Percentiles rank a stretch among this genome's conserved stretches.
phyloP scores from a whole-genome alignment of 2,888 invertebrate genomes.

The Tenthredo amoena region DNA sequence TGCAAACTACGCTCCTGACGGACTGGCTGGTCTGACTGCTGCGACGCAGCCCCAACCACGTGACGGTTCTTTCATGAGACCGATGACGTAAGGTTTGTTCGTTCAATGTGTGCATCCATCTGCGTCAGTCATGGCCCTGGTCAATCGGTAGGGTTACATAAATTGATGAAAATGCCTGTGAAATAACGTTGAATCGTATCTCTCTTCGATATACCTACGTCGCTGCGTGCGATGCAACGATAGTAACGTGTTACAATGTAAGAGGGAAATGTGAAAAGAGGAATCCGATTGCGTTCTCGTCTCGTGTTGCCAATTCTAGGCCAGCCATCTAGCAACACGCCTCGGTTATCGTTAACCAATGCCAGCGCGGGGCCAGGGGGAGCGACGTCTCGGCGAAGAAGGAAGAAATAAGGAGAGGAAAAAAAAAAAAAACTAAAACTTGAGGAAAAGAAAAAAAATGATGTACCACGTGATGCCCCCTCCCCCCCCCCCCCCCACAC shows the following conservation, averaged over 20 bases:
- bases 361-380: too few species aligned
- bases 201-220: too few species aligned
- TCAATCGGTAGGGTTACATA: background rate
- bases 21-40: background rate
- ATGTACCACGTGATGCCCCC: background rate
- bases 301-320: background rate
- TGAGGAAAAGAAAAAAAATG: background rate
- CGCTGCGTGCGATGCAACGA: too few species aligned
- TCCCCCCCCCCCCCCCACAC: background rate
- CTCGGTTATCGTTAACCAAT: background rate
- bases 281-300: background rate
- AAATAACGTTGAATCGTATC: background rate
- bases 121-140: conserved; percentile 16
- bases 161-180: background rate
- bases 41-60: background rate
- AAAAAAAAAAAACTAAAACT: background rate
- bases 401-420: background rate
- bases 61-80: conserved; percentile 33
- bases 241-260: background rate
- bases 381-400: background rate
- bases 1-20: background rate
- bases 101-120: background rate
- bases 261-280: background rate
- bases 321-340: background rate
- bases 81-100: conserved; percentile 14